Percentiles rank a stretch among this genome's conserved stretches.
These are phyloP conservation scores for Cantharis lateralis DNA, from an alignment of 2,888 invertebrate species.

Conservation along the genomic window DNA sequence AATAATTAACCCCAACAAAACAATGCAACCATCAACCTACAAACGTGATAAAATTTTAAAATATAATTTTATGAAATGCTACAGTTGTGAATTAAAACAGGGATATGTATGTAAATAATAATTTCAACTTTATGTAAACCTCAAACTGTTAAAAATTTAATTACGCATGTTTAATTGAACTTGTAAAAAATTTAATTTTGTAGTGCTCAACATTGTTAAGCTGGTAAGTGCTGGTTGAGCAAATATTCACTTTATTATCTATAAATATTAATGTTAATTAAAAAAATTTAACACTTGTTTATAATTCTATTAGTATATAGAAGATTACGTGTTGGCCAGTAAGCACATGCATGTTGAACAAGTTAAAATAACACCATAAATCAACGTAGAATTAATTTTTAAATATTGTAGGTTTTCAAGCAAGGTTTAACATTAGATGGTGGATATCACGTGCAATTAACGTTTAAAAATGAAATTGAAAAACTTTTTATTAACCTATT, in stretches of 20 bases:
- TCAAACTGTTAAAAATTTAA: not conserved
- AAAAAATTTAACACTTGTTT: not conserved
- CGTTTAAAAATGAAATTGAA: no score
- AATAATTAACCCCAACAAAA: not conserved
- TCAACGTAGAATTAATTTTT: not conserved
- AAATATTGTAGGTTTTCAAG: not conserved
- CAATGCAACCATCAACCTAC: not conserved
- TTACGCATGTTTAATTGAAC: not conserved
- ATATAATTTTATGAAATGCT: not conserved
- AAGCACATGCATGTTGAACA: no score
- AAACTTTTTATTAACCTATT: no score
- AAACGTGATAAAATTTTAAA: not conserved
- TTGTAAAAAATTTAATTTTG: not conserved
- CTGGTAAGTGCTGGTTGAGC: not conserved
- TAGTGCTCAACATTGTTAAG: not conserved
- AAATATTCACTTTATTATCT: not conserved
- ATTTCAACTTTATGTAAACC: not conserved
- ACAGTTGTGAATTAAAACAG: not conserved
- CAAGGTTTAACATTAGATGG: no score
- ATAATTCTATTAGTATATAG: not conserved
- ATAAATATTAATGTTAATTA: not conserved
- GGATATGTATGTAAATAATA: not conserved
- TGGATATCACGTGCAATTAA: no score
- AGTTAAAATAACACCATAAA: no score
- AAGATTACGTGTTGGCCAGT: no score